phyloP scores from a whole-genome alignment of 2,797 vertebrate genomes.

The Neostethus bicornis region DNA sequence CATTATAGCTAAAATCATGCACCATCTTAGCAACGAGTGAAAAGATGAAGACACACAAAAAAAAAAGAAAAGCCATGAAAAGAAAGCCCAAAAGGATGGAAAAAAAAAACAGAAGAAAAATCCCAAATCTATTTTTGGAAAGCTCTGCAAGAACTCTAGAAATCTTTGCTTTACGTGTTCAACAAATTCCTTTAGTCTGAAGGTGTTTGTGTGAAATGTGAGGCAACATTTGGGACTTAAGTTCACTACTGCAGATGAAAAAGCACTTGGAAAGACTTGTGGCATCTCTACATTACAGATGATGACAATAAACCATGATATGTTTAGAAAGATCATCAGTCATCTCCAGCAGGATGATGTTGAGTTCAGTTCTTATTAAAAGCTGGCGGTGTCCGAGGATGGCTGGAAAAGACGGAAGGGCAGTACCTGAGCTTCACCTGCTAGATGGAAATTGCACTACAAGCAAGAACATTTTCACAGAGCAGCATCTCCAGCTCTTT shows the following conservation, averaged over 20 bases:
- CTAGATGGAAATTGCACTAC: slow-evolving; percentile 11
- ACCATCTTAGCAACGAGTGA: no score
- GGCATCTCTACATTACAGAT: no score
- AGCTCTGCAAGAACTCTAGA: neutral
- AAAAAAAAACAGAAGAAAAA: neutral
- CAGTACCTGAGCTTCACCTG: slow-evolving; percentile 55
- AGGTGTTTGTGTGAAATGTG: no score
- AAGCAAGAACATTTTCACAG: slow-evolving; percentile 8
- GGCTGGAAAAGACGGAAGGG: slow-evolving; percentile 38
- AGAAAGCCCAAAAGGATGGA: no score
- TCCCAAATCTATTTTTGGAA: neutral
- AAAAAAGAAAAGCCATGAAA: no score
- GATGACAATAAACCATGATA: slow-evolving; percentile 22
- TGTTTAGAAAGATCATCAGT: slow-evolving; percentile 13
- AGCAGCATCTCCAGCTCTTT: slow-evolving; percentile 39
- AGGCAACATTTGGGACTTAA: neutral
- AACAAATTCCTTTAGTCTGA: neutral
- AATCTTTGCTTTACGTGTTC: neutral
- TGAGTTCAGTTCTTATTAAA: slow-evolving; percentile 32
- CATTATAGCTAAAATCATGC: no score
- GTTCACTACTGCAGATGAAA: neutral
- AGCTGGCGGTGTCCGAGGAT: slow-evolving; percentile 42
- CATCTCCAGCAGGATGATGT: slow-evolving; percentile 2
- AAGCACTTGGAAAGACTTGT: no score
- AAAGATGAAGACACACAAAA: no score